Evolutionary conservation across 1,140 invertebrate species (phyloP), one percentile per base, ranked within the genome.

Genomic region (Pogonomyrmex californicus): DNA sequence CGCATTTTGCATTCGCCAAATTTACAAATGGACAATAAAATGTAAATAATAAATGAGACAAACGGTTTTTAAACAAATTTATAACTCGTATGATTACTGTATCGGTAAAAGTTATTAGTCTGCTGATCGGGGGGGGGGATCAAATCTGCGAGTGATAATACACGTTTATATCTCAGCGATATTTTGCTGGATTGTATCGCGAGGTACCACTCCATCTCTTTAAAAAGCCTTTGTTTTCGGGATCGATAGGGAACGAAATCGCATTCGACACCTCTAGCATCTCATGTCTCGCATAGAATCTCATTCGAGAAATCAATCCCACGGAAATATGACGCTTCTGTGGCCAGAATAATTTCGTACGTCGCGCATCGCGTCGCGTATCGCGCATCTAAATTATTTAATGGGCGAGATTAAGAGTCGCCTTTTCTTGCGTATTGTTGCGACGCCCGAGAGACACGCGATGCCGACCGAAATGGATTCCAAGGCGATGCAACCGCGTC

Each of bases 141-240:
- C 12, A 49, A 6, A 47, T 36, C 51, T 30, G 9, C 14, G n/a
- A 36, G 9, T 78, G n/a, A 85, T 47, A 56, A 4, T 23, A 30
- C 23, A 75, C n/a, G 12, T 6, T 63, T 88, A 68, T 60, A 82
- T 44, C 1, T 2, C 17, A 14, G 7, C 33, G 30, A 71, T 30
- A 44, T 73, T 68, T 76, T 17, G 60, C 41, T 12, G 73, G 10
- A 62, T 79, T 70, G 58, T 85, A 89, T 56, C 71, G 75, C 75
- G 49, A n/a, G 91, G 89, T 92, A 90, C 87, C 87, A 90, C 77
- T 87, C 92, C 92, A 94, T 94, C 93, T 91, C 93, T 93, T 94
- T 94, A 94, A 92, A 90, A 92, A 88, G 90, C 86, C 83, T 79
- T 73, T 75, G 87, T 88, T 89, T 81, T 89, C 60, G 36, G 82